phyloP scores from a whole-genome alignment of 2,888 invertebrate species.

The Sympetrum striolatum region DNA sequence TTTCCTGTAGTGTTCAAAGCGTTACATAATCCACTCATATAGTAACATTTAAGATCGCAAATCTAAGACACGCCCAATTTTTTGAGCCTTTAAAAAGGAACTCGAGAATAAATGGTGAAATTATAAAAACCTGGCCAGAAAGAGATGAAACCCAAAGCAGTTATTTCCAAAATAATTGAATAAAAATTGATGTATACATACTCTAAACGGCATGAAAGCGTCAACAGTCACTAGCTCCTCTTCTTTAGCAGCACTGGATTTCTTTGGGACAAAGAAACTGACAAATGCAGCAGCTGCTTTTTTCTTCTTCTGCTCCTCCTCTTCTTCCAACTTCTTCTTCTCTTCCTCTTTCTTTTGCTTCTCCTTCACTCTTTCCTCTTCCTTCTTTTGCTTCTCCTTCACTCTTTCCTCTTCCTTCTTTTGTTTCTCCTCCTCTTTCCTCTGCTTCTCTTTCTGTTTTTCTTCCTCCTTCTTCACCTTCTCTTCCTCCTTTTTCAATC shows the following conservation, averaged over 20 bases:
- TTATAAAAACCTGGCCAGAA: too few species aligned
- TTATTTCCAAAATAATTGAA: too few species aligned
- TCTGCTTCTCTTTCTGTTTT: slow-evolving; percentile 57
- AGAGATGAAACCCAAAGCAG: too few species aligned
- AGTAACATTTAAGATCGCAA: too few species aligned
- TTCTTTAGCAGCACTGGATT: slow-evolving; percentile 51
- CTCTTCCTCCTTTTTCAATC: slow-evolving; percentile 47
- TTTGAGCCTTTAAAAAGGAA: too few species aligned
- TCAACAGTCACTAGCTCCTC: slow-evolving; percentile 51
- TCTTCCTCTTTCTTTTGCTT: slow-evolving; percentile 52
- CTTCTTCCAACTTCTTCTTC: slow-evolving; percentile 52
- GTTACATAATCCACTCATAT: too few species aligned
- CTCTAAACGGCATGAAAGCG: slow-evolving; percentile 71
- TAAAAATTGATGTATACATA: slow-evolving; percentile 48
- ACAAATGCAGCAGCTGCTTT: slow-evolving; percentile 80
- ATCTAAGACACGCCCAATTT: too few species aligned
- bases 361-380: slow-evolving; percentile 59
- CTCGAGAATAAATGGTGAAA: too few species aligned
- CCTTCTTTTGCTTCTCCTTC: slow-evolving; percentile 59
- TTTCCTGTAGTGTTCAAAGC: too few species aligned
- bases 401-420: slow-evolving; percentile 63
- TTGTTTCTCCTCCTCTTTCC: slow-evolving; percentile 64
- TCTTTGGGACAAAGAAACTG: slow-evolving; percentile 80
- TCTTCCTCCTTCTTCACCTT: slow-evolving; percentile 57
- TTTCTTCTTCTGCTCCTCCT: slow-evolving; percentile 72